Percentiles rank a stretch among this genome's conserved stretches.
Conservation (phyloP, 2,888 invertebrate species). For the Abrostola triplasia region DNA sequence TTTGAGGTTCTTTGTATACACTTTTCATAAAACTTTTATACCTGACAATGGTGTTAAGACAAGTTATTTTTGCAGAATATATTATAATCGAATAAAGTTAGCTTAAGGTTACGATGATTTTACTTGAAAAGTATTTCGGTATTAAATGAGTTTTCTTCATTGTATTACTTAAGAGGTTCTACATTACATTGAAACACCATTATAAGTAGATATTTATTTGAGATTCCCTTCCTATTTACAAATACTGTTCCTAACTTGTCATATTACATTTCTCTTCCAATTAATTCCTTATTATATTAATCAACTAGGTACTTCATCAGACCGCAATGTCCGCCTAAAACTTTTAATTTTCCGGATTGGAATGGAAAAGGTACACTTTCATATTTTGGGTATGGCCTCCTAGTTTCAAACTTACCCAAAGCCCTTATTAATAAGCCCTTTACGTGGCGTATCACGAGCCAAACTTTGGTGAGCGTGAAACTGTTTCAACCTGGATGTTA, state of each 20-base stretch:
- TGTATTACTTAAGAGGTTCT: too few relatives aligned
- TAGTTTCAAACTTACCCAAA: conserved; percentile 1
- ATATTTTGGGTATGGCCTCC: conserved; percentile 1
- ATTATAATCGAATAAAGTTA: too few relatives aligned
- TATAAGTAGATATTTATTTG: too few relatives aligned
- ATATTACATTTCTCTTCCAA: too few relatives aligned
- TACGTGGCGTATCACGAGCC: background rate
- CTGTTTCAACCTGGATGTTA: background rate
- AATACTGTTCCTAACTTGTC: too few relatives aligned
- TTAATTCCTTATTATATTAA: too few relatives aligned
- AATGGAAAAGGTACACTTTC: background rate
- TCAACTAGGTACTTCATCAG: background rate
- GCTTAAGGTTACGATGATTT: too few relatives aligned
- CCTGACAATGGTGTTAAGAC: conserved; percentile 16
- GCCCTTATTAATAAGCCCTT: conserved; percentile 3
- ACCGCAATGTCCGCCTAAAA: background rate
- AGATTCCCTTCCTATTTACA: too few relatives aligned
- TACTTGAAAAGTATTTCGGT: background rate
- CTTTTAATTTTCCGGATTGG: conserved; percentile 1
- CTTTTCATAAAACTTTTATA: conserved; percentile 14
- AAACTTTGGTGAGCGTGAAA: background rate
- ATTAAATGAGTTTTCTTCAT: background rate
- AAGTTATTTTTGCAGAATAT: background rate
- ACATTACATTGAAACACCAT: too few relatives aligned
- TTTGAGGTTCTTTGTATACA: too few relatives aligned